These are phyloP conservation scores for Drosophila rubida DNA, from an alignment of 2,888 invertebrate genomes.

Conservation along the genomic window DNA sequence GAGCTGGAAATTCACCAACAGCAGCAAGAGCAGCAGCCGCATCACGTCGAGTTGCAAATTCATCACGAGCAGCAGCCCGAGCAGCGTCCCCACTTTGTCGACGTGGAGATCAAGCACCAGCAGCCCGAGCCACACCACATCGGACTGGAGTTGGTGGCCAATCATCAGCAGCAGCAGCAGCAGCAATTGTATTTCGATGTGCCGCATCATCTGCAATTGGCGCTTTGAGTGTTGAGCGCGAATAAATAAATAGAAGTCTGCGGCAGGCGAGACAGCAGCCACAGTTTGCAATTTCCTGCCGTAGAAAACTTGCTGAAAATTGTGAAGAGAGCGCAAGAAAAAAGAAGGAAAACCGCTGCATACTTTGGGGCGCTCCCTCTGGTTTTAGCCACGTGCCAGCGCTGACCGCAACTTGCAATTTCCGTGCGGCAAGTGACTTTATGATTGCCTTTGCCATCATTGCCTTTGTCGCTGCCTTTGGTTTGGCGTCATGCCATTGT, in stretches of 20 bases:
- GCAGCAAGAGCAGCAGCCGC: constrained; percentile 5
- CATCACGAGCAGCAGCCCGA: constrained; percentile 5
- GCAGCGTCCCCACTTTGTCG: not conserved
- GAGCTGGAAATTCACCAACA: constrained; percentile 3
- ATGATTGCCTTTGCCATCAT: constrained; percentile 53
- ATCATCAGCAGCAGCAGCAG: not conserved
- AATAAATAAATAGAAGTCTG: not conserved
- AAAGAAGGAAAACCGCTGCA: constrained; percentile 21
- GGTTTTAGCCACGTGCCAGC: constrained; percentile 39
- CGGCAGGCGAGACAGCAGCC: constrained; percentile 19
- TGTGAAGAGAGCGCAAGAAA: constrained; percentile 35
- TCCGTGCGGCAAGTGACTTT: constrained; percentile 71
- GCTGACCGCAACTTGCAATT: constrained; percentile 74
- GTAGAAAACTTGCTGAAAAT: constrained; percentile 38
- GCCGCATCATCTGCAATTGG: constrained; percentile 5
- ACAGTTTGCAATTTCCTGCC: constrained; percentile 72
- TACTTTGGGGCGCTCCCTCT: constrained; percentile 17
- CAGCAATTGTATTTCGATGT: not conserved
- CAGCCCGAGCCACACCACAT: constrained; percentile 7
- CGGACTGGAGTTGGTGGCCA: constrained; percentile 4
- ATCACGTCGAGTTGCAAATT: not conserved
- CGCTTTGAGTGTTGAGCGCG: constrained; percentile 10
- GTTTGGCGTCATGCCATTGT: constrained; percentile 26
- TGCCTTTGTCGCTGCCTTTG: constrained; percentile 3
- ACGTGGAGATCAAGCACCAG: not conserved